Conservation (phyloP, 2,113 vertebrate genomes). For the Crotophaga sulcirostris region DNA sequence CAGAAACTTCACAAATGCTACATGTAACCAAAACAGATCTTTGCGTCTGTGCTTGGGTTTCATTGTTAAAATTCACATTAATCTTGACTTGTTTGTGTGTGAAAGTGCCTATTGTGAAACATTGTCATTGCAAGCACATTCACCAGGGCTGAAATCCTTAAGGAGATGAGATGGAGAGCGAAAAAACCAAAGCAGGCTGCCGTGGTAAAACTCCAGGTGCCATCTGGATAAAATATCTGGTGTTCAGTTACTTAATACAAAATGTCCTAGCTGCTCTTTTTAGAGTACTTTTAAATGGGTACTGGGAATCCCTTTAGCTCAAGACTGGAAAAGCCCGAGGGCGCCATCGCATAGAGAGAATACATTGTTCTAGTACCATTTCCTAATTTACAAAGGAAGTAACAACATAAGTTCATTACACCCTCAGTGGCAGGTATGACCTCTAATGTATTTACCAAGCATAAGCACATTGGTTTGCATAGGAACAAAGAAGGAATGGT, state of each 20-base stretch:
- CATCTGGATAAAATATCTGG: not conserved
- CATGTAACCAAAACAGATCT: not conserved
- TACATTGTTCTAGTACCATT: not conserved
- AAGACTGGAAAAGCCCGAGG: not conserved
- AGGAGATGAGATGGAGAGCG: not conserved
- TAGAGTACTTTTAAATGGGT: not conserved
- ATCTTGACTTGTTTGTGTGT: not conserved
- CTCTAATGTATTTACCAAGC: constrained; percentile 23
- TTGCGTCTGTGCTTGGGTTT: not conserved
- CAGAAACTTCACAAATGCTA: not conserved
- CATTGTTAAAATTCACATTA: not conserved
- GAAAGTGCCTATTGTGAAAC: not conserved
- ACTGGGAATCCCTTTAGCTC: constrained; percentile 31
- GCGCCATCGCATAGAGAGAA: not conserved
- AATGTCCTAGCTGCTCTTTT: constrained; percentile 5
- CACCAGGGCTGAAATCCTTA: not conserved
- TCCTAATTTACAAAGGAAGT: constrained; percentile 13
- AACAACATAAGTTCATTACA: constrained; percentile 35
- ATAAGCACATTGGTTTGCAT: constrained; percentile 17
- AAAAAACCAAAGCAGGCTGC: not conserved
- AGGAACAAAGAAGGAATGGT: not conserved
- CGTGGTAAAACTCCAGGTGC: not conserved
- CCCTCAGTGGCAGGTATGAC: not conserved
- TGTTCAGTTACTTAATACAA: not conserved
- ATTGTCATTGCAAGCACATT: not conserved